Conservation (phyloP, 2,113 vertebrate genomes). For the Trogon surrucura region DNA sequence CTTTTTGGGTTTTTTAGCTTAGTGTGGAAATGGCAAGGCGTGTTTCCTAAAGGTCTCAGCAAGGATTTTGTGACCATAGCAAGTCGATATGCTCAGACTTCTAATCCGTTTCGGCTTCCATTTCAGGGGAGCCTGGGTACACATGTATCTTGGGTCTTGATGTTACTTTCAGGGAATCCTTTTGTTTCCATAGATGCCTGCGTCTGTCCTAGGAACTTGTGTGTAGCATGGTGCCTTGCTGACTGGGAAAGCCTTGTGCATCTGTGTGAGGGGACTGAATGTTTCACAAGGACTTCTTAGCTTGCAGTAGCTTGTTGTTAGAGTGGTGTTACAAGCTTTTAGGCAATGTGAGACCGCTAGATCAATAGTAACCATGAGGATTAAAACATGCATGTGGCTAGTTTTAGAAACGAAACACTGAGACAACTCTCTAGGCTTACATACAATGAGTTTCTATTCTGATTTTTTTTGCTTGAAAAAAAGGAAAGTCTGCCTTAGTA, state of each 20-base stretch:
- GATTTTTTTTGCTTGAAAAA: neutral
- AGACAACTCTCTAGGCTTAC: neutral
- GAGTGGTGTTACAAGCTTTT: neutral
- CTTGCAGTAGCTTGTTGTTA: neutral
- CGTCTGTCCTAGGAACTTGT: neutral
- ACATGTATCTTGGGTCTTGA: neutral
- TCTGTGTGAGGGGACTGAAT: neutral
- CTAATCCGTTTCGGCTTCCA: neutral
- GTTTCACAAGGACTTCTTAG: neutral
- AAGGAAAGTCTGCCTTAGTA: neutral
- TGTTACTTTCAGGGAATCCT: neutral
- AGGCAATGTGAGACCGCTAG: neutral
- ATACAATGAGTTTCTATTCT: neutral
- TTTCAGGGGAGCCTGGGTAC: neutral
- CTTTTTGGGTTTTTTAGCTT: neutral
- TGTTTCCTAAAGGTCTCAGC: neutral
- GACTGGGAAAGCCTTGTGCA: neutral
- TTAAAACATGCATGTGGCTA: neutral
- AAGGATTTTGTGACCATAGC: neutral
- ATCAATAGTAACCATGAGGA: neutral
- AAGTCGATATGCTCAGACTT: neutral
- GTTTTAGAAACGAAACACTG: neutral
- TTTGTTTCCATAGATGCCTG: neutral
- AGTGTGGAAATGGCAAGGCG: neutral
- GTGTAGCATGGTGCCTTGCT: neutral